phyloP scores from a whole-genome alignment of 1,140 invertebrate genomes.

The Magallana gigas region DNA sequence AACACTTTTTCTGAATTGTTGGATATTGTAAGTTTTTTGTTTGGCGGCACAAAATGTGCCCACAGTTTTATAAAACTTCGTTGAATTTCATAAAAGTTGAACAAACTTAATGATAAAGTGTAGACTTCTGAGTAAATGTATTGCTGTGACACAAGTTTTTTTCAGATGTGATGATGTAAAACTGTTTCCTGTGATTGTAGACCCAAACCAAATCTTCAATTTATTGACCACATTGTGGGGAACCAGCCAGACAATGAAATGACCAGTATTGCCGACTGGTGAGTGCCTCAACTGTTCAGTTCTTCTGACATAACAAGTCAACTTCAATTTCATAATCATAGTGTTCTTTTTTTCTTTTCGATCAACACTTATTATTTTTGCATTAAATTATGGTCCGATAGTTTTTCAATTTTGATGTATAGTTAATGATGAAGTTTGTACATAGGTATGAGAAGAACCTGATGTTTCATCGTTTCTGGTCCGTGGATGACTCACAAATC shows the following conservation, averaged over 20 bases:
- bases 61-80: no score
- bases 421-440: neutral
- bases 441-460: constrained; percentile 92
- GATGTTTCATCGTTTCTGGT: constrained; percentile 99
- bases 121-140: no score
- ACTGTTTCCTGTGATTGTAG: constrained; percentile 79
- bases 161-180: neutral
- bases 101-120: no score
- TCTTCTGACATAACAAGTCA: neutral
- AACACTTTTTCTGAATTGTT: no score
- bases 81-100: no score
- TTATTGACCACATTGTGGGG: constrained; percentile 98
- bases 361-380: no score
- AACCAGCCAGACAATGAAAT: constrained; percentile 97
- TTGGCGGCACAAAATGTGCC: no score
- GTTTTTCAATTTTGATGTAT: no score
- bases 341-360: neutral
- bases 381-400: no score
- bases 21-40: no score
- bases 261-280: constrained; percentile 93
- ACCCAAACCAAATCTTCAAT: constrained; percentile 88
- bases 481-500: constrained; percentile 97
- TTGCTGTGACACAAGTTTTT: no score
- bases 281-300: constrained; percentile 47
- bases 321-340: neutral